Evolutionary conservation across 2,113 vertebrate genomes (phyloP), one percentile per base, ranked within the genome.

Genomic region (Ceuthmochares aereus): DNA sequence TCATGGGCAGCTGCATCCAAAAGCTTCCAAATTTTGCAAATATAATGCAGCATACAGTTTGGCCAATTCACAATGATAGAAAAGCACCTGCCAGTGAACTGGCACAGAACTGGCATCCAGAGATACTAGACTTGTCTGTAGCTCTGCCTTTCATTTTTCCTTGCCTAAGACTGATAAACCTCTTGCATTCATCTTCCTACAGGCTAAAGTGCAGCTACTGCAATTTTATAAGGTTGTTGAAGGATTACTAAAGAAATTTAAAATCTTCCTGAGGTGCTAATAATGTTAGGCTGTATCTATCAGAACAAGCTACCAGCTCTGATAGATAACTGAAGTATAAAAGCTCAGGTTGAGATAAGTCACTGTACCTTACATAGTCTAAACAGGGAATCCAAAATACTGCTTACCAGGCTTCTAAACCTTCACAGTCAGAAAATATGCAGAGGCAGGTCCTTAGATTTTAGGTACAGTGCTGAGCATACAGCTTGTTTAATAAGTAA

Each of bases 201-300:
- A 26, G 77, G 72, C 85, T 84, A 14, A 88, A 93, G 88, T 84
- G 75, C 85, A 91, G 72, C 63, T 70, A 20, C 63, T 74, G 82
- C 72, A 87, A 81, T 96, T 93, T 94, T 82, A 42, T 15, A 45
- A 84, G 51, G 68, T 67, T 81, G 64, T 75, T 86, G 85, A 77
- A 81, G 56, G 79, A 90, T 95, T 91, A 43, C 59, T 73, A 32
- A 86, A 84, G 60, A 88, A 83, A 94, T 77, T 63, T 95, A 11
- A 94, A 94, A 77, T 85, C 83, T 92, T 94, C 87, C 59, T 73
- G 14, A 84, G 76, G 80, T 87, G 40, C 63, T 84, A 90, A 88
- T 88, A 69, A 63, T 56, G 42, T 81, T 72, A 84, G 69, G 68
- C 73, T 78, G 12, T 86, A 81, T 73, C 90, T 95, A n/a, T 23